phyloP scores from a whole-genome alignment of 2,888 invertebrate species.

The Andrena flavipes region DNA sequence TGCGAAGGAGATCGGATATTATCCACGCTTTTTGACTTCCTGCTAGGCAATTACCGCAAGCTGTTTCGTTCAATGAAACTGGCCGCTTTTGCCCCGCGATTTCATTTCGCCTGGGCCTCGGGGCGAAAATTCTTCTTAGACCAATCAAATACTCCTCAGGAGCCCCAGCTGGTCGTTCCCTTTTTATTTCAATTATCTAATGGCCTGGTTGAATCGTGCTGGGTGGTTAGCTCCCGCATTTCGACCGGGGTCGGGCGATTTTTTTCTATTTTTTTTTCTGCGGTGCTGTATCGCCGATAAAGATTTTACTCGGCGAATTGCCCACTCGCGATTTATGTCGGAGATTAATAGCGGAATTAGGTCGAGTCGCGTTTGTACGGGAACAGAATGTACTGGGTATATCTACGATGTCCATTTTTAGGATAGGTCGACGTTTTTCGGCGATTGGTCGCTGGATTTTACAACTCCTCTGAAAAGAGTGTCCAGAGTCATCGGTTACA shows the following conservation, averaged over 20 bases:
- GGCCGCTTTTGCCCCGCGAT: conserved; percentile 41
- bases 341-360: conserved; percentile 45
- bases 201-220: conserved; percentile 43
- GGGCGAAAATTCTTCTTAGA: conserved; percentile 40
- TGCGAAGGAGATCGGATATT: conserved; percentile 7
- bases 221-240: background rate
- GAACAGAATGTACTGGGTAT: background rate
- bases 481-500: too few relatives aligned
- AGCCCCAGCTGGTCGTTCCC: conserved; percentile 15
- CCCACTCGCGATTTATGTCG: conserved; percentile 40
- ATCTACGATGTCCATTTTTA: background rate
- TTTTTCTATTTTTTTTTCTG: background rate
- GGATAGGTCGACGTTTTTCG: background rate
- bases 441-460: background rate
- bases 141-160: conserved; percentile 45
- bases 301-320: conserved; percentile 34
- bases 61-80: conserved; percentile 55
- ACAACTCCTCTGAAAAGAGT: too few relatives aligned
- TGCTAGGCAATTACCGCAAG: conserved; percentile 56
- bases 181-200: conserved; percentile 62
- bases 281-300: conserved; percentile 9
- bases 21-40: conserved; percentile 37
- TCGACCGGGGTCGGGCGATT: background rate
- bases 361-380: conserved; percentile 23
- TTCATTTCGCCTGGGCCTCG: conserved; percentile 43